Evolutionary conservation across 1,140 invertebrate genomes (phyloP).

Genomic region (Monochamus saltuarius): DNA sequence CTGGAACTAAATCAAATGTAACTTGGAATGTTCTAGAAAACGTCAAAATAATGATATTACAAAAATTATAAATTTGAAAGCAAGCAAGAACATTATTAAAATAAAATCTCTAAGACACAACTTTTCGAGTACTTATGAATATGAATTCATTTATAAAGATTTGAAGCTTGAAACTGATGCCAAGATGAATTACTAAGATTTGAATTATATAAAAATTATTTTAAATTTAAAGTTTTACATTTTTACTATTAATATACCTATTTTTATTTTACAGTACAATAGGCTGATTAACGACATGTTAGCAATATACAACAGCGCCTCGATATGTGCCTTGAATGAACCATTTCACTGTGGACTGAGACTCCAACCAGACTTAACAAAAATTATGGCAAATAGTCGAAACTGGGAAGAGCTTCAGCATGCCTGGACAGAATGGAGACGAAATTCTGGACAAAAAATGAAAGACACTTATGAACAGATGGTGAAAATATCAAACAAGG

Average conservation of each 20-base stretch:
- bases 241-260: not conserved
- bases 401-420: slow-evolving; percentile 85
- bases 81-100: no score
- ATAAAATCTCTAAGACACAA: no score
- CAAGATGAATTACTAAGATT: no score
- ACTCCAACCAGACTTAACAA: slow-evolving; percentile 75
- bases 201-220: no score
- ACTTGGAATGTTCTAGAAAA: no score
- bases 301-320: slow-evolving; percentile 82
- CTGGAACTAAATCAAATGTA: no score
- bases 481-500: slow-evolving; percentile 82
- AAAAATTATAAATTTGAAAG: no score
- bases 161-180: no score
- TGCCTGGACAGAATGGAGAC: slow-evolving; percentile 85
- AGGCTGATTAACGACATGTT: slow-evolving; percentile 85
- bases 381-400: slow-evolving; percentile 69
- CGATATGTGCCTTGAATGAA: slow-evolving; percentile 80
- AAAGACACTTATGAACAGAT: slow-evolving; percentile 80
- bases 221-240: slow-evolving; percentile 18
- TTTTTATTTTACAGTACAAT: slow-evolving; percentile 72
- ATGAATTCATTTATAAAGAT: no score
- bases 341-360: slow-evolving; percentile 77
- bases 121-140: no score
- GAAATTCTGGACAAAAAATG: slow-evolving; percentile 75
- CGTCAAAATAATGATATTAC: no score